phyloP scores from a whole-genome alignment of 1,140 invertebrate species.

The Bathynomus jamesi region DNA sequence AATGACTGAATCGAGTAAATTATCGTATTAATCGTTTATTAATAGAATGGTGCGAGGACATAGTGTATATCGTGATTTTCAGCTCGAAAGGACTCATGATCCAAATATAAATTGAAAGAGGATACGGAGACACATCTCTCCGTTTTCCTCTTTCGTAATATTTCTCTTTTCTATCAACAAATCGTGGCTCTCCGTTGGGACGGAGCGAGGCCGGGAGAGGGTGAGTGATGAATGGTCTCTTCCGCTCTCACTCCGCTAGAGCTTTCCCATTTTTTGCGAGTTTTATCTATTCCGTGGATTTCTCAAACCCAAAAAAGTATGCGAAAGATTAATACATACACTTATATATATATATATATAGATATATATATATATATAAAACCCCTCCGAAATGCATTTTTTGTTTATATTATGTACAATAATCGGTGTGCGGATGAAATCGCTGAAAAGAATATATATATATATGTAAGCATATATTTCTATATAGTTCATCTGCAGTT shows the following conservation, averaged over 20 bases:
- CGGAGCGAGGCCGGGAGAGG: neutral
- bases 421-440: too few species aligned
- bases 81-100: neutral
- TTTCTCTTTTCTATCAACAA: neutral
- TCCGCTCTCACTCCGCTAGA: neutral
- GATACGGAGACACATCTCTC: neutral
- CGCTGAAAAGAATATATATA: too few species aligned
- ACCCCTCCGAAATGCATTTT: too few species aligned
- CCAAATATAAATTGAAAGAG: neutral
- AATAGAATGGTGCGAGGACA: too few species aligned
- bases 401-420: too few species aligned
- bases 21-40: too few species aligned
- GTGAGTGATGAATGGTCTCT: neutral
- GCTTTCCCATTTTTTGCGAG: neutral
- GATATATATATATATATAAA: conserved; percentile 1
- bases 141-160: neutral
- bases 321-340: neutral
- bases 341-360: neutral
- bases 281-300: neutral
- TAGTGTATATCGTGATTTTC: too few species aligned
- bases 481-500: too few species aligned
- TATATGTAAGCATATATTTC: too few species aligned
- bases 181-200: neutral
- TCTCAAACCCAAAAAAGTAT: neutral
- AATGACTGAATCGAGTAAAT: too few species aligned